Evolutionary conservation across 2,113 vertebrate species (phyloP).

Genomic region (Platichthys stellatus): DNA sequence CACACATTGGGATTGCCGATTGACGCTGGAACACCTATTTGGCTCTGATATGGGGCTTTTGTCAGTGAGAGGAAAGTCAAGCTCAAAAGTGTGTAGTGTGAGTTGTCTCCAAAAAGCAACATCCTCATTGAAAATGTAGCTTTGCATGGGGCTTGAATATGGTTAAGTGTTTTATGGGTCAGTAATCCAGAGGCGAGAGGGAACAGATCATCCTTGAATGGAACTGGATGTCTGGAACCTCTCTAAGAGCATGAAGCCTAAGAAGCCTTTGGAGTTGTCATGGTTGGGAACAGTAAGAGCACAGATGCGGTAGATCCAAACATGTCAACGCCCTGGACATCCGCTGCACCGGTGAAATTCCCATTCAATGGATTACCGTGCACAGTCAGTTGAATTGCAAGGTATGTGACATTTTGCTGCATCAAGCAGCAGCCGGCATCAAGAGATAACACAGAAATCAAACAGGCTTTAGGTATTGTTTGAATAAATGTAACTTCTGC

Average conservation of each 20-base stretch:
- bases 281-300: constrained; percentile 1
- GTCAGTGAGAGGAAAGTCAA: no score
- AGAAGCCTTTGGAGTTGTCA: background rate
- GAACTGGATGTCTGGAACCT: constrained; percentile 2
- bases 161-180: background rate
- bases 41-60: no score
- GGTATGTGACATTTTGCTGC: constrained; percentile 21
- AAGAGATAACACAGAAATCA: constrained; percentile 24
- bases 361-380: constrained; percentile 29
- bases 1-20: no score
- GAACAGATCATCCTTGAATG: constrained; percentile 17
- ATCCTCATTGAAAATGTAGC: background rate
- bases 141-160: background rate
- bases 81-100: no score
- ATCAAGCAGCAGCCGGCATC: constrained; percentile 20
- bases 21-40: no score
- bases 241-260: background rate
- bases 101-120: background rate
- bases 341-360: constrained; percentile 21
- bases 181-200: background rate
- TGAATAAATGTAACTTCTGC: constrained; percentile 1
- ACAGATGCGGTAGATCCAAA: background rate
- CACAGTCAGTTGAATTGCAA: constrained; percentile 15
- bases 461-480: constrained; percentile 18
- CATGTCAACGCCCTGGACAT: constrained; percentile 25